These are phyloP conservation scores for Epicampocera succincta DNA, from an alignment of 2,888 invertebrate species.

Conservation along the genomic window DNA sequence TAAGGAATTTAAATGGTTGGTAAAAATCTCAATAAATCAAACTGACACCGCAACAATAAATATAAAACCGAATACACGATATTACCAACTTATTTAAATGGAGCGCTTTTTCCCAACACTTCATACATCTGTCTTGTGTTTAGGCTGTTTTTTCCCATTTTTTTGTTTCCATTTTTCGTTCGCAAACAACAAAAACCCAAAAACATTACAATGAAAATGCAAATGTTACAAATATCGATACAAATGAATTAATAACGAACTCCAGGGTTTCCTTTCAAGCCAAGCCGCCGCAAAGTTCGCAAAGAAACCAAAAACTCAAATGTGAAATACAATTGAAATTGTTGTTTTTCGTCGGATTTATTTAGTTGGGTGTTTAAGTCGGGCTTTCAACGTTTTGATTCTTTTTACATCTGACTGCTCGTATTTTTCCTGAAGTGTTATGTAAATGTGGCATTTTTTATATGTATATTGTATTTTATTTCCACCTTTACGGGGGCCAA, in stretches of 20 bases:
- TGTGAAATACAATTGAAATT: constrained; percentile 49
- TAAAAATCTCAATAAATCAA: constrained; percentile 67
- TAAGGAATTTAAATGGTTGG: background rate
- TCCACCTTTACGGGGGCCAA: constrained; percentile 60
- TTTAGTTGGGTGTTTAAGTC: constrained; percentile 51
- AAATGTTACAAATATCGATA: constrained; percentile 69
- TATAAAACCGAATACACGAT: constrained; percentile 40
- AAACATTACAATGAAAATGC: constrained; percentile 65
- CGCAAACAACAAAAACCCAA: constrained; percentile 40
- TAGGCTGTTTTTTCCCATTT: background rate
- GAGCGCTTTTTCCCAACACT: constrained; percentile 11
- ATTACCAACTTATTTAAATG: background rate
- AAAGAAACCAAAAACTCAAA: constrained; percentile 7
- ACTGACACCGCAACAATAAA: constrained; percentile 47
- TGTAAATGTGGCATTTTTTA: constrained; percentile 49
- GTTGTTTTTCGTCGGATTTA: constrained; percentile 15
- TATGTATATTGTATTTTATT: constrained; percentile 41
- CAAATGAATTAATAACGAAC: constrained; percentile 69
- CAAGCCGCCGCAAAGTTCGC: constrained; percentile 50
- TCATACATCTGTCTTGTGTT: constrained; percentile 3
- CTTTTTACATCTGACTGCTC: background rate
- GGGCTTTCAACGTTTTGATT: constrained; percentile 49
- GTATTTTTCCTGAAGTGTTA: constrained; percentile 55
- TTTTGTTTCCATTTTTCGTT: constrained; percentile 16
- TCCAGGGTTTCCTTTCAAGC: constrained; percentile 66